These are phyloP conservation scores for Staurois parvus DNA, from an alignment of 2,797 vertebrate species.

Conservation along the genomic window DNA sequence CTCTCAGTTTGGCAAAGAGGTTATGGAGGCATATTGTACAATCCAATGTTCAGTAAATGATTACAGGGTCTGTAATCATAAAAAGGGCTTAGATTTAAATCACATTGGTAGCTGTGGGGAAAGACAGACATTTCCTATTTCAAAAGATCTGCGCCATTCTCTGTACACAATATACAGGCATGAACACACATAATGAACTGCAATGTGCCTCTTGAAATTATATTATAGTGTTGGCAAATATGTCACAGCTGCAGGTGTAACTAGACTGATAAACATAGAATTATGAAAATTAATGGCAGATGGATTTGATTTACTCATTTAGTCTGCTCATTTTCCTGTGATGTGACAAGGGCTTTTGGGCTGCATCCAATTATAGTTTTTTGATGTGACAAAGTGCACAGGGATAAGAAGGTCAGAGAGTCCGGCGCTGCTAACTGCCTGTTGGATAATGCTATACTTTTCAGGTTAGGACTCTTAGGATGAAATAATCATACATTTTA, in stretches of 20 bases:
- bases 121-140: neutral
- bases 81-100: no score
- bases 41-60: no score
- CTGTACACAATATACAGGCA: conserved; percentile 16
- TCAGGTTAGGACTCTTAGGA: no score
- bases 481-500: no score
- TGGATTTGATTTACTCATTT: conserved; percentile 40
- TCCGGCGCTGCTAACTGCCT: neutral
- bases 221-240: conserved; percentile 36
- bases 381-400: neutral
- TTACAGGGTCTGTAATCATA: no score
- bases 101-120: no score
- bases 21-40: no score
- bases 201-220: conserved; percentile 18
- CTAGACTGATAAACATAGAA: conserved; percentile 14
- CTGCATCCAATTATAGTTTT: conserved; percentile 5
- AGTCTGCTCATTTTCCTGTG: conserved; percentile 26
- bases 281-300: conserved; percentile 37
- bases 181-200: neutral
- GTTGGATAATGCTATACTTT: neutral
- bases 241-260: conserved; percentile 11
- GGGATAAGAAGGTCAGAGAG: neutral
- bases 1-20: no score
- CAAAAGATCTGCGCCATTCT: neutral
- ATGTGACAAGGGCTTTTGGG: neutral